These are phyloP conservation scores for Rambutsinella grinnellia DNA, from an alignment of 2,888 invertebrate genomes.

Conservation along the genomic window DNA sequence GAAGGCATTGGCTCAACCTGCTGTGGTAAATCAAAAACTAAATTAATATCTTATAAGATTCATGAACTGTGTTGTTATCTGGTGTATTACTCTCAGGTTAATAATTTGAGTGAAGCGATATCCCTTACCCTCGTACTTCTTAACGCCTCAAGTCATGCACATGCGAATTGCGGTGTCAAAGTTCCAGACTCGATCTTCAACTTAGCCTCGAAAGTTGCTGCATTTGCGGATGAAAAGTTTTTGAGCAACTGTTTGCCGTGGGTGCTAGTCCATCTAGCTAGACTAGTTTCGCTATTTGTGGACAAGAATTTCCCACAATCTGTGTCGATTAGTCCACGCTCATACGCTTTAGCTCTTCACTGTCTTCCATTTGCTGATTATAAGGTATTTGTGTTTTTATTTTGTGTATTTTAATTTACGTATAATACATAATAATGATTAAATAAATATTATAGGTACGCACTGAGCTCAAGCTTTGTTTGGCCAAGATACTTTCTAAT, in stretches of 20 bases:
- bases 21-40: slow-evolving; percentile 29
- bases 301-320: background rate
- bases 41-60: too few relatives aligned
- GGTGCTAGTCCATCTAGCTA: slow-evolving; percentile 30
- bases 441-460: too few relatives aligned
- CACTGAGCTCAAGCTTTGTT: too few relatives aligned
- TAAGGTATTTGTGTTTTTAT: slow-evolving; percentile 47
- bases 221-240: slow-evolving; percentile 56
- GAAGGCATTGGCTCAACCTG: slow-evolving; percentile 35
- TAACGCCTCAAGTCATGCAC: slow-evolving; percentile 11
- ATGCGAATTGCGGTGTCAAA: background rate
- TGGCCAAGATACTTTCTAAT: too few relatives aligned
- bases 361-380: slow-evolving; percentile 34
- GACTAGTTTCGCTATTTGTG: slow-evolving; percentile 22
- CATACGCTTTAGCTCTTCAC: slow-evolving; percentile 11
- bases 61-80: too few relatives aligned
- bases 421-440: background rate
- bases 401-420: background rate
- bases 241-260: slow-evolving; percentile 30
- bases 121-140: slow-evolving; percentile 26
- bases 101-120: slow-evolving; percentile 37
- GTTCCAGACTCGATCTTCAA: slow-evolving; percentile 15
- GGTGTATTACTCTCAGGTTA: slow-evolving; percentile 7
- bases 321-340: background rate
- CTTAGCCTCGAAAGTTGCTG: slow-evolving; percentile 14